Evolutionary conservation across 2,797 vertebrate genomes (phyloP), one percentile per base, ranked within the genome.

Genomic region (Ctenochaetus hawaiiensis): DNA sequence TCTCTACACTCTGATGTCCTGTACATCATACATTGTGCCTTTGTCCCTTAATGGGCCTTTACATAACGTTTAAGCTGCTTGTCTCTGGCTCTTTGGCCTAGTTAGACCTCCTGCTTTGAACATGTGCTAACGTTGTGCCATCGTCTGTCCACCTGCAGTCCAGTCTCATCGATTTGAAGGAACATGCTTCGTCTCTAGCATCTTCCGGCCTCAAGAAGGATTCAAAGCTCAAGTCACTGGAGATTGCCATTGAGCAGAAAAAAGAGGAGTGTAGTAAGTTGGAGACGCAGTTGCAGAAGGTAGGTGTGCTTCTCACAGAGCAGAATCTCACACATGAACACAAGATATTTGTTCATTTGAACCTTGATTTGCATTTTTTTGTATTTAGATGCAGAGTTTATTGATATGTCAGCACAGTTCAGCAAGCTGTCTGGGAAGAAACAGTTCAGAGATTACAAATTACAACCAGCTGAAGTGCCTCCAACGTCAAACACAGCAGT

Each of bases 221-320:
- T 90, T 99, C 98, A 86, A 99, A 99, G 92, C 96, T 99, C 93
- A 99, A 99, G 90, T 96, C 98, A 78, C 95, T 99, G 92, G 98
- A 99, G 96, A 98, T 99, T 78, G 98, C 97, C 89, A 99, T 99
- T 39, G 98, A 99, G 91, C 98, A 99, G 95, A 99, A 99, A 95
- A 99, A 98, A 93, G 98, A 99, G 92, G 98, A 99, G 93, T 99
- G 98, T 93, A 99, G 95, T 96, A 99, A 99, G 95, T 96, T 99
- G 95, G 98, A 99, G 96, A 98, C 97, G 52, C 97, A 99, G 93
- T 95, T 99, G 87, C 98, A 99, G 94, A 99, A 99, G 97, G 98
- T 99, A 95, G 81, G 95, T 90, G 69, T 76, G 47, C 16, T 1
- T 68, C 17, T 74, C 67, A 76, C 16, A 49, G 48, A 11, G 41